phyloP scores from a whole-genome alignment of 2,797 vertebrate species.

The Furcifer pardalis region DNA sequence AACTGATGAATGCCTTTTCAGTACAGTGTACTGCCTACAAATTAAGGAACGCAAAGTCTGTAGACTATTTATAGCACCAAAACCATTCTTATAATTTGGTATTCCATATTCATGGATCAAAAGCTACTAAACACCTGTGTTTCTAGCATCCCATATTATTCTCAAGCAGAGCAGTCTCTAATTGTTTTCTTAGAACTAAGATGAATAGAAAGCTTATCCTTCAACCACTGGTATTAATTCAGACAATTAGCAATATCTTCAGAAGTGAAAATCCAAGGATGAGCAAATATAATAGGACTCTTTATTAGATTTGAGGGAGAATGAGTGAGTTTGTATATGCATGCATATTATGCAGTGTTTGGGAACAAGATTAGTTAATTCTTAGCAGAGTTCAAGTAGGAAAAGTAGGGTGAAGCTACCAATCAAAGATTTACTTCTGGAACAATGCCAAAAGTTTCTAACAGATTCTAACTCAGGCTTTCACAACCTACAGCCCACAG shows the following conservation, averaged over 20 bases:
- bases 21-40: not conserved
- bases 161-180: not conserved
- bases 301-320: rapidly evolving
- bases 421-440: not conserved
- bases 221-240: not conserved
- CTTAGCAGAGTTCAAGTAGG: not conserved
- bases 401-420: not conserved
- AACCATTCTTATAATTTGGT: conserved; percentile 3
- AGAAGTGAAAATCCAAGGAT: conserved; percentile 21
- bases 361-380: conserved; percentile 8
- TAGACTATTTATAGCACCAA: conserved; percentile 10
- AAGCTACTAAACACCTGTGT: not conserved
- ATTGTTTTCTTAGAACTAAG: not conserved
- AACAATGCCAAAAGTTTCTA: not conserved
- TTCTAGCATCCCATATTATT: conserved; percentile 2
- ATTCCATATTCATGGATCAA: not conserved
- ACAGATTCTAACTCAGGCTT: not conserved
- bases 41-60: not conserved
- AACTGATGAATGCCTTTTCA: conserved; percentile 4
- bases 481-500: too few relatives aligned
- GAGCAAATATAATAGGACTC: conserved; percentile 5
- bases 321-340: not conserved
- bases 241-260: conserved; percentile 11
- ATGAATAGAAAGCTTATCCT: not conserved
- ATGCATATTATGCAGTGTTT: conserved; percentile 34